phyloP scores from a whole-genome alignment of 2,113 vertebrate species.

The Phocoena phocoena region DNA sequence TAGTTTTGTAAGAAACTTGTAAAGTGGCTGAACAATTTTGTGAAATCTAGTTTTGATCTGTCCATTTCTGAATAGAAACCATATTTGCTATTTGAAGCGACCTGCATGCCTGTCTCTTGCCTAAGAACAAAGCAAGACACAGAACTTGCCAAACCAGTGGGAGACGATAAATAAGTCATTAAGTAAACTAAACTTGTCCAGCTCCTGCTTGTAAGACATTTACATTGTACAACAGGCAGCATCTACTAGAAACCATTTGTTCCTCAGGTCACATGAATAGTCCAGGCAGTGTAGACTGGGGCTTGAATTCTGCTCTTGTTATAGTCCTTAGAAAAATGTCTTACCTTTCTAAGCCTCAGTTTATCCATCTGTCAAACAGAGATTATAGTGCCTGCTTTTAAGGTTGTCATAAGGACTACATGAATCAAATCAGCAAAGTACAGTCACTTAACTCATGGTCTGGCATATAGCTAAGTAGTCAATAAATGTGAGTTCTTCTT shows the following conservation, averaged over 20 bases:
- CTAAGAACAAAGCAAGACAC: neutral
- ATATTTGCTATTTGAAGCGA: neutral
- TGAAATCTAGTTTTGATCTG: neutral
- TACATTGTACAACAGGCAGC: neutral
- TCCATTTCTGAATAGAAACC: neutral
- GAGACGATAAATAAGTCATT: neutral
- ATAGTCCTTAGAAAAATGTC: neutral
- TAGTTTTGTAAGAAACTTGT: neutral
- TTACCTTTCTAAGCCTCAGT: neutral
- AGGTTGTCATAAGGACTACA: neutral
- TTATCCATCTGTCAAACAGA: neutral
- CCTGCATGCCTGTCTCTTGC: neutral
- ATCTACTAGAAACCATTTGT: accelerated
- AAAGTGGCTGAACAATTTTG: neutral
- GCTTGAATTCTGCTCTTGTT: neutral
- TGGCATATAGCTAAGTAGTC: neutral
- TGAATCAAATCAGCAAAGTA: neutral
- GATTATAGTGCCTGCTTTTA: neutral
- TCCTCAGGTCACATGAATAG: neutral
- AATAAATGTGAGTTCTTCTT: neutral
- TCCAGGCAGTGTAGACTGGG: neutral
- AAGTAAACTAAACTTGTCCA: neutral
- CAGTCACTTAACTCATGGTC: neutral
- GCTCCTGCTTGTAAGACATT: neutral
- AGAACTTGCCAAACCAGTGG: neutral